Conservation (phyloP, 1,140 invertebrate genomes). For the Argopecten irradians region DNA sequence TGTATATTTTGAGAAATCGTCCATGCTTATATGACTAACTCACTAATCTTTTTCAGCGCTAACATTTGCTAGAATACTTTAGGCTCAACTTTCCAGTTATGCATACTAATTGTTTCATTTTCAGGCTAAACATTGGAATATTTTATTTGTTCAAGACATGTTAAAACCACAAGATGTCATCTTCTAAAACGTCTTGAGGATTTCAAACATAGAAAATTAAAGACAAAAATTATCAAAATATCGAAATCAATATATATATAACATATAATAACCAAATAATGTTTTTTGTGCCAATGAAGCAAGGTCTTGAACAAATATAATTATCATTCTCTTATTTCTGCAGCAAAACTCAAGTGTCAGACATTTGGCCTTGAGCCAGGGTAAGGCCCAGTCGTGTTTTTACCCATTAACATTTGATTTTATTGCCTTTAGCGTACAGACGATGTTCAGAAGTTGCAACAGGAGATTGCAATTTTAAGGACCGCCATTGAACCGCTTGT, state of each 20-base stretch:
- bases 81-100: not conserved
- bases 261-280: too few species aligned
- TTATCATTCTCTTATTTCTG: not conserved
- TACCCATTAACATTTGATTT: constrained; percentile 20
- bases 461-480: constrained; percentile 66
- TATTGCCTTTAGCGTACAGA: constrained; percentile 63
- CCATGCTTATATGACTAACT: not conserved
- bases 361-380: not conserved
- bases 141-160: not conserved
- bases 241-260: too few species aligned
- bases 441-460: constrained; percentile 66
- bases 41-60: not conserved
- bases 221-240: too few species aligned
- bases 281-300: not conserved
- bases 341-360: not conserved
- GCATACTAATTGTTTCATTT: not conserved
- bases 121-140: not conserved
- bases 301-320: not conserved
- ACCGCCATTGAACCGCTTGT: constrained; percentile 64
- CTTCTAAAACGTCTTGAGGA: too few species aligned
- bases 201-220: too few species aligned
- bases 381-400: not conserved
- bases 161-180: not conserved
- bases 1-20: not conserved
- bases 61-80: not conserved